These are phyloP conservation scores for Tribolium castaneum DNA, from an alignment of 1,140 invertebrate species.

Conservation along the genomic window DNA sequence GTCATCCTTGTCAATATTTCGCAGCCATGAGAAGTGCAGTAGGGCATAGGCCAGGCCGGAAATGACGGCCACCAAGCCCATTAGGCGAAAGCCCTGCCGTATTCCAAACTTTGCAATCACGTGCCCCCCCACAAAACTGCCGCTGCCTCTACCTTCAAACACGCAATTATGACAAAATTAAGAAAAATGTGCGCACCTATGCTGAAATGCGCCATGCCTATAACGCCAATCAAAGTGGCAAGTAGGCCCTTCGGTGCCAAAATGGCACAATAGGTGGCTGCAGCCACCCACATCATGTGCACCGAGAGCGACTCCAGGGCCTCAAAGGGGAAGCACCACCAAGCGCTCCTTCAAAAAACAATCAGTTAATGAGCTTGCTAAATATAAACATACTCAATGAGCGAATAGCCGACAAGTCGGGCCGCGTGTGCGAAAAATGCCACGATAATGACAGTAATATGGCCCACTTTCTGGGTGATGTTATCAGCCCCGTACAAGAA, in stretches of 20 bases:
- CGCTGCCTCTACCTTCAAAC: conserved; percentile 72
- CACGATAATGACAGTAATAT: conserved; percentile 83
- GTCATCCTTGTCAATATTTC: conserved; percentile 69
- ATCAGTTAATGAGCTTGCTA: not conserved
- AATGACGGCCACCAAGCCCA: conserved; percentile 77
- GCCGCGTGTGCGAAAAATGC: conserved; percentile 85
- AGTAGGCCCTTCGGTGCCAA: conserved; percentile 82
- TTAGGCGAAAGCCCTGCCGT: conserved; percentile 78
- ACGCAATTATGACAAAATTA: not conserved
- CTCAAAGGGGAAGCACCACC: conserved; percentile 89
- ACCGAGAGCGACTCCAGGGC: conserved; percentile 86
- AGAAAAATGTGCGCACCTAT: conserved; percentile 69
- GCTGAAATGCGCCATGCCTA: conserved; percentile 86
- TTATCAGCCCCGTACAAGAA: conserved; percentile 83
- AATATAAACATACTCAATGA: conserved; percentile 75
- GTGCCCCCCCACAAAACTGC: conserved; percentile 83
- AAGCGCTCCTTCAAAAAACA: conserved; percentile 73
- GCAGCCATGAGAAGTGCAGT: conserved; percentile 78
- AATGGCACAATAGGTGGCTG: conserved; percentile 84
- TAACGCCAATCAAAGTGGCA: conserved; percentile 83
- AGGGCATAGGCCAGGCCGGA: conserved; percentile 77
- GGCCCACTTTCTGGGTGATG: conserved; percentile 83
- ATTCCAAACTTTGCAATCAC: conserved; percentile 79
- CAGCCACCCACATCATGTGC: conserved; percentile 90
- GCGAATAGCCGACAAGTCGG: conserved; percentile 83